Conservation (phyloP, 2,113 vertebrate species). For the Peromyscus leucopus region DNA sequence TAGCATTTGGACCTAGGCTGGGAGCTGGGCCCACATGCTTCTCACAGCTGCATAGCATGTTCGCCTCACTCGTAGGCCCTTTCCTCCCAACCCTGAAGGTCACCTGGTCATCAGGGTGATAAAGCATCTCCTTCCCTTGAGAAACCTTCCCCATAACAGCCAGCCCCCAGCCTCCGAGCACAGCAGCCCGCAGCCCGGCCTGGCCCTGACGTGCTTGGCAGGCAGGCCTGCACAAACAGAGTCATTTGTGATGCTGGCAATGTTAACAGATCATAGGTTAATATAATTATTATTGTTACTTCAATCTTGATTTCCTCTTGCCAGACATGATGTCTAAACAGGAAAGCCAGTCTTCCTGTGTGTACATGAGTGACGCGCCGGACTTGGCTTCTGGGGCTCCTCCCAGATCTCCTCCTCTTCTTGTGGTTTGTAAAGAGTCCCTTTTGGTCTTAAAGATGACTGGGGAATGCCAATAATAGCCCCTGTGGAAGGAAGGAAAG, state of each 20-base stretch:
- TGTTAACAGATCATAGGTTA: constrained; percentile 66
- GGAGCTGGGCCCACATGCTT: no score
- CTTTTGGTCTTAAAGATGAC: constrained; percentile 83
- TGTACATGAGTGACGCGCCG: constrained; percentile 73
- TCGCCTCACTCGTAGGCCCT: background rate
- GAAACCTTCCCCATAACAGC: background rate
- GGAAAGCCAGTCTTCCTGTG: constrained; percentile 86
- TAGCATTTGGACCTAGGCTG: background rate
- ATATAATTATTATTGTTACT: constrained; percentile 81
- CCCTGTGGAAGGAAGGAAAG: constrained; percentile 81
- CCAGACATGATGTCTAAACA: constrained; percentile 84
- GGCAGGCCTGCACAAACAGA: constrained; percentile 14
- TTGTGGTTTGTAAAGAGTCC: constrained; percentile 79
- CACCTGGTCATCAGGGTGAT: no score
- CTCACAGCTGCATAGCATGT: rapidly evolving
- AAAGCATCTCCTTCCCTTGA: background rate
- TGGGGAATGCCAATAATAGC: constrained; percentile 78
- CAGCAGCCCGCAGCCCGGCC: rapidly evolving
- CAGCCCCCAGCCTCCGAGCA: background rate
- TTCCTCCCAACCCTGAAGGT: background rate
- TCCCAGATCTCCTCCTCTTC: constrained; percentile 46
- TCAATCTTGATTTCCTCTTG: constrained; percentile 81
- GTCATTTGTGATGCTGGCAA: constrained; percentile 70
- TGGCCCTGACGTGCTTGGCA: background rate
- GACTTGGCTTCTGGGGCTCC: background rate